Evolutionary conservation across 2,888 invertebrate genomes (phyloP), one percentile per base, ranked within the genome.

Genomic region (Phyto melanocephala): DNA sequence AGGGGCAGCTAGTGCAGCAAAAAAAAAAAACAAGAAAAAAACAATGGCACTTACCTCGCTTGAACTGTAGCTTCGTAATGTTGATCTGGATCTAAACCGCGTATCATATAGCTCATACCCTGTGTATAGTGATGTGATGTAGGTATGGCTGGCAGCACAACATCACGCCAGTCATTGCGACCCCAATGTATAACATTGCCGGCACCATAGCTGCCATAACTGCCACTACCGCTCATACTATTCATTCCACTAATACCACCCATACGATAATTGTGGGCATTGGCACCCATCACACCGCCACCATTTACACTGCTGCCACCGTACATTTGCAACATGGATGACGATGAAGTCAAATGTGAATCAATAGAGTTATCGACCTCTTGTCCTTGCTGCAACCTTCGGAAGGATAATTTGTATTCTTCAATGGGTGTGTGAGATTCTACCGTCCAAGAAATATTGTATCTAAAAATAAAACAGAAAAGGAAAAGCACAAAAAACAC

Each of bases 371-470:
- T 91, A 88, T 91, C 91, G 88, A 91, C 90, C 89, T 91, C 91
- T 86, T 90, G 91, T 90, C 91, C 91, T 90, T 93, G 93, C 62
- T 93, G 93, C 86, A 94, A 91, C 89, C 93, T 93, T 87, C 94
- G 92, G 91, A 93, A 94, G 86, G 93, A 92, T 85, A 95, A 90
- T 90, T 94, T 93, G 90, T 94, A 94, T 89, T 94, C 94, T 87
- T 94, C 93, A 80, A 95, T 93, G 70, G 94, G 94, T 85, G 94
- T 93, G 88, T 93, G 93, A 71, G 94, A 94, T 88, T 94, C 93
- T 35, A 94, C 94, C 54, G 93, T 92, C 94, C 94, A 95, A 62
- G 94, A 94, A 85, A 94, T 93, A 88, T 94, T 94, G 90, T 94
- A 94, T 87, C 93, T 93, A 86, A 92, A 81, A 79, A 42, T 20